These are phyloP conservation scores for Thaumatotibia leucotreta DNA, from an alignment of 1,140 invertebrate species.

Conservation along the genomic window DNA sequence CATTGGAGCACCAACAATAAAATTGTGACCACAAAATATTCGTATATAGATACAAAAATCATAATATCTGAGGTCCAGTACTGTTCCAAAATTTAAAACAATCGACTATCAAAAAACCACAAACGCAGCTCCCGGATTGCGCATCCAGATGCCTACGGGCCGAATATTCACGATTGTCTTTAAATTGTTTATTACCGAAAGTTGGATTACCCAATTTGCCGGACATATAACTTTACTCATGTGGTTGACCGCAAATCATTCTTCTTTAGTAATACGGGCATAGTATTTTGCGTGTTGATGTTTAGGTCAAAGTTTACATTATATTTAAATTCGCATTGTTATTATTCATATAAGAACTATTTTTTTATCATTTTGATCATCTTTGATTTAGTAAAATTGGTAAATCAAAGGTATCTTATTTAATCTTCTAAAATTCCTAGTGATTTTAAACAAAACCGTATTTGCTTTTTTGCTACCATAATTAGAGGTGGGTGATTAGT, in stretches of 20 bases:
- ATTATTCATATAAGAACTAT: not conserved
- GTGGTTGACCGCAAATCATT: slow-evolving; percentile 38
- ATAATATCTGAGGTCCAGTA: slow-evolving; percentile 21
- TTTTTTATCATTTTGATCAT: too few species aligned
- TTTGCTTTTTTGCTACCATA: too few species aligned
- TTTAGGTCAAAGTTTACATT: not conserved
- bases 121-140: not conserved
- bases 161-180: not conserved
- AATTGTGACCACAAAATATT: not conserved
- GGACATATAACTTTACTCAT: not conserved
- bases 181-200: not conserved
- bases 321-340: not conserved
- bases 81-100: slow-evolving; percentile 30
- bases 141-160: slow-evolving; percentile 1
- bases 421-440: too few species aligned
- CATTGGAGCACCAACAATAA: not conserved
- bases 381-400: too few species aligned
- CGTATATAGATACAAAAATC: slow-evolving; percentile 15
- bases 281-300: slow-evolving; percentile 19
- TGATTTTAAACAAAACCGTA: too few species aligned
- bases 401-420: too few species aligned
- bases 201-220: slow-evolving; percentile 17
- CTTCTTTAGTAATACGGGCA: not conserved
- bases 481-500: too few species aligned
- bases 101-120: slow-evolving; percentile 6